Evolutionary conservation across 2,888 invertebrate genomes (phyloP).

Genomic region (Dasypogon diadema): DNA sequence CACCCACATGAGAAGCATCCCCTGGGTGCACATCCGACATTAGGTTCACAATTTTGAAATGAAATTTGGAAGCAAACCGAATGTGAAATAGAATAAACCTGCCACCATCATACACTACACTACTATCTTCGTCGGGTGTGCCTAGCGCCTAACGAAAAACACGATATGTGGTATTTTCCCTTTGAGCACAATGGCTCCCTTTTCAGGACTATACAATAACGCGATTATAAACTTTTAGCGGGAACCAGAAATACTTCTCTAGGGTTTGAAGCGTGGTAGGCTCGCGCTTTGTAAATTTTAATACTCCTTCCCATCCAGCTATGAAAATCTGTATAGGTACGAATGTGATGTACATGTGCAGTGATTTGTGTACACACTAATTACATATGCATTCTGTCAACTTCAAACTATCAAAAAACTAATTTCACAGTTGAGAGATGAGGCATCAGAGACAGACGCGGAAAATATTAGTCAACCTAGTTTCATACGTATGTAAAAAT

Average conservation of each 20-base stretch:
- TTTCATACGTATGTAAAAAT: conserved; percentile 8
- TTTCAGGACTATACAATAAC: conserved; percentile 40
- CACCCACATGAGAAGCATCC: conserved; percentile 42
- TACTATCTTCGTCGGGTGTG: conserved; percentile 6
- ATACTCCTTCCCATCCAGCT: conserved; percentile 31
- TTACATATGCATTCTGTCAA: conserved; percentile 52
- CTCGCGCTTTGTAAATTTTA: conserved; percentile 50
- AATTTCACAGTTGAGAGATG: conserved; percentile 59
- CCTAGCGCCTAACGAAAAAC: conserved; percentile 36
- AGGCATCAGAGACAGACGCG: conserved; percentile 52
- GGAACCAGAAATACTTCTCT: not conserved
- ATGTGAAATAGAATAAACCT: conserved; percentile 50
- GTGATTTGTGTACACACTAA: conserved; percentile 45
- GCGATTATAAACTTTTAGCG: conserved; percentile 49
- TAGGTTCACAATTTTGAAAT: conserved; percentile 49
- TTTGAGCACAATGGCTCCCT: conserved; percentile 44
- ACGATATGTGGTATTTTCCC: conserved; percentile 37
- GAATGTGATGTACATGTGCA: conserved; percentile 9
- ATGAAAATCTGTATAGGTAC: conserved; percentile 33
- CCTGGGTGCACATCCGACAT: conserved; percentile 43
- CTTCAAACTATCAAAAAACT: conserved; percentile 55
- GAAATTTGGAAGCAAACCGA: conserved; percentile 48
- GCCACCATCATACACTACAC: conserved; percentile 49
- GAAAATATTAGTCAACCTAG: conserved; percentile 33
- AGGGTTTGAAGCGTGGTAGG: conserved; percentile 25